These are phyloP conservation scores for Anorthoa munda DNA, from an alignment of 2,888 invertebrate genomes.

Conservation along the genomic window DNA sequence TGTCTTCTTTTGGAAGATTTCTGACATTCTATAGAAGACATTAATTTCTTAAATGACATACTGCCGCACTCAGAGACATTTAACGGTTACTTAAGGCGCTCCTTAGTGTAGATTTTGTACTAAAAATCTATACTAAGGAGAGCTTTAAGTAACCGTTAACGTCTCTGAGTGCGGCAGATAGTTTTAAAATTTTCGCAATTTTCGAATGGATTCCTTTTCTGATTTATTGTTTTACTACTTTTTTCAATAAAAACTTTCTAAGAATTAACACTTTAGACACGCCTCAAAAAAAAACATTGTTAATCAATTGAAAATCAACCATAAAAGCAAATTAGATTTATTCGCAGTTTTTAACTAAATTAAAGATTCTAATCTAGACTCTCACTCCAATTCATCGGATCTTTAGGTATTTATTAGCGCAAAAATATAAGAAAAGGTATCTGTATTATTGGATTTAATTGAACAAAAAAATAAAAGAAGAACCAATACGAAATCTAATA, in stretches of 20 bases:
- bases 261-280: conserved; percentile 17
- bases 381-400: conserved; percentile 25
- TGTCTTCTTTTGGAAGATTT: not conserved
- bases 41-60: not conserved
- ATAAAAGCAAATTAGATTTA: conserved; percentile 36
- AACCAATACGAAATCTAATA: conserved; percentile 1
- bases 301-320: conserved; percentile 16
- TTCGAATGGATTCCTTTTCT: not conserved
- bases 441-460: not conserved
- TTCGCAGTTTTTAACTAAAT: conserved; percentile 3
- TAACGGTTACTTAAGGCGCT: no score
- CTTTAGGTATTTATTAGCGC: not conserved
- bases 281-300: conserved; percentile 27
- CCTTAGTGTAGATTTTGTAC: no score
- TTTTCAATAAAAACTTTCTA: conserved; percentile 25
- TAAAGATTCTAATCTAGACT: conserved; percentile 14
- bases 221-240: not conserved
- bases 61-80: no score
- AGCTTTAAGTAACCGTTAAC: no score
- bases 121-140: no score
- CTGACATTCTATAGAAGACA: not conserved
- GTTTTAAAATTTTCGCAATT: not conserved
- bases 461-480: conserved; percentile 1
- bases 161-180: no score
- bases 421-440: not conserved